phyloP scores from a whole-genome alignment of 2,113 vertebrate genomes.

The Sceloporus tristichus region DNA sequence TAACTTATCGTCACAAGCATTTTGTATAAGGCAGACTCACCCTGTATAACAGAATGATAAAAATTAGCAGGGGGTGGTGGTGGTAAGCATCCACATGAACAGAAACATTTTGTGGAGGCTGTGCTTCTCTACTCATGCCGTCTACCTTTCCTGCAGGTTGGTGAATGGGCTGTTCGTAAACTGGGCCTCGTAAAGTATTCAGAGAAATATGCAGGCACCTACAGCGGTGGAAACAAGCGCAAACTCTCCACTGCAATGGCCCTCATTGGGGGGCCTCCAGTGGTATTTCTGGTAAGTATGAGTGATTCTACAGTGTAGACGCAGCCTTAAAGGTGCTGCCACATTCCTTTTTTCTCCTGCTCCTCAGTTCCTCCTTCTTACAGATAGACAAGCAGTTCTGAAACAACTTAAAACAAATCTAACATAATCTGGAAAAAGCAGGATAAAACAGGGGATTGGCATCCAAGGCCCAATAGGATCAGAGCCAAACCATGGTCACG shows the following conservation, averaged over 20 bases:
- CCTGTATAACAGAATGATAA: background rate
- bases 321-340: no score
- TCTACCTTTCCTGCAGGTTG: conserved; percentile 81
- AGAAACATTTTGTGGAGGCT: background rate
- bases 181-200: conserved; percentile 92
- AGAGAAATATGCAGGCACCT: conserved; percentile 92
- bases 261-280: conserved; percentile 93
- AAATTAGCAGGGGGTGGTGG: no score
- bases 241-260: conserved; percentile 98
- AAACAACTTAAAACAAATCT: no score
- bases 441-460: no score
- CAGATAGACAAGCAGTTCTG: no score
- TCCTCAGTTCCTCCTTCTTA: no score
- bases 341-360: no score
- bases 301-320: no score
- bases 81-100: background rate
- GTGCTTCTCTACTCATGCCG: background rate
- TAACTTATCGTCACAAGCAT: background rate
- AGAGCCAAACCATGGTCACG: no score
- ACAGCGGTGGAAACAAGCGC: conserved; percentile 95
- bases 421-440: no score
- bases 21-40: no score
- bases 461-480: no score
- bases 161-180: conserved; percentile 95
- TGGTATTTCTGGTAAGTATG: conserved; percentile 94